Conservation (phyloP, 1,140 invertebrate species). For the Metaphire vulgaris region DNA sequence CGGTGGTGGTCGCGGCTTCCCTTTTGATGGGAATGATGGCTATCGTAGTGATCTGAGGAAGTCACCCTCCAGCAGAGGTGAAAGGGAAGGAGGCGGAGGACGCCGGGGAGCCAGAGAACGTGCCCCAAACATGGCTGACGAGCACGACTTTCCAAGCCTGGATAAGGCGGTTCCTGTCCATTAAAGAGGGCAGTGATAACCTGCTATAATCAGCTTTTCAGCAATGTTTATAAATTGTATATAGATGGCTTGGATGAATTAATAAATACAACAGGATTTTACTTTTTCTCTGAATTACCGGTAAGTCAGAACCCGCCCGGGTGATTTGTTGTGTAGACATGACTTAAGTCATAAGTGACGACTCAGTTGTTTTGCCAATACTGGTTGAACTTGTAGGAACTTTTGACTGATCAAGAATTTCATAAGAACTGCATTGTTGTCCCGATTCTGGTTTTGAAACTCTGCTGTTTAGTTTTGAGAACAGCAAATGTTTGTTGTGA, state of each 20-base stretch:
- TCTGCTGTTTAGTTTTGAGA: too few species aligned
- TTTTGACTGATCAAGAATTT: not conserved
- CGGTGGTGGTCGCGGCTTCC: not conserved
- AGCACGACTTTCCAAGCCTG: slow-evolving; percentile 17
- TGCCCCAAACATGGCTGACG: slow-evolving; percentile 17
- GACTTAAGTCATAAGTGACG: not conserved
- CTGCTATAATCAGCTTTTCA: too few species aligned
- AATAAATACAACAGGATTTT: too few species aligned
- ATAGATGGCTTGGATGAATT: too few species aligned
- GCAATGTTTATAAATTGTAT: too few species aligned
- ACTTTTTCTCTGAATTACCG: too few species aligned
- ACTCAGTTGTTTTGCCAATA: not conserved
- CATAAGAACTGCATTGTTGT: not conserved
- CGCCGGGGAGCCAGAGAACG: not conserved
- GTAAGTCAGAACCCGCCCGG: too few species aligned
- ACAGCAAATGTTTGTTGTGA: too few species aligned
- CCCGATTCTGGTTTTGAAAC: not conserved
- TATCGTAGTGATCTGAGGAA: not conserved
- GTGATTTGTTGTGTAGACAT: not conserved
- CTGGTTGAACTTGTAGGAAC: not conserved
- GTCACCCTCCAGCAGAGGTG: not conserved
- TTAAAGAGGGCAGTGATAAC: not conserved
- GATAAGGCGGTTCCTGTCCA: not conserved
- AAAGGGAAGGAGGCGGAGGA: not conserved
- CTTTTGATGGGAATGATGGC: not conserved